Evolutionary conservation across 1,140 invertebrate genomes (phyloP), one percentile per base, ranked within the genome.

Genomic region (Drosophila watanabei): DNA sequence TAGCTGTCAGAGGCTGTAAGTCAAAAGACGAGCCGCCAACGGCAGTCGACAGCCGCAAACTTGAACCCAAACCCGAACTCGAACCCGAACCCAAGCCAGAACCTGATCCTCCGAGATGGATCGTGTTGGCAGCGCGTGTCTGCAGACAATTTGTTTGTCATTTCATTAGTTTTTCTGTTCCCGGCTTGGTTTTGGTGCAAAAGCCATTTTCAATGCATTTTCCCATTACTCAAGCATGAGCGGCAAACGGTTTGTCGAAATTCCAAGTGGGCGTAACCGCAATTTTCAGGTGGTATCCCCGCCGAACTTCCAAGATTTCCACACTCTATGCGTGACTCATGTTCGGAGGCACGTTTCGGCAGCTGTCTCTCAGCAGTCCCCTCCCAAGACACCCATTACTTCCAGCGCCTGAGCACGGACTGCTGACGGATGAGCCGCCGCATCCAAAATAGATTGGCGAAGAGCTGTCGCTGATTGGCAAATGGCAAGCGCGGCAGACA

Each of bases 61-160:
- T 61, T 61, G 64, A 79, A 70, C 63, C 73, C 60, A 56, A 76
- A 59, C 60, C 71, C 58, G 45, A 73, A 52, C 49, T 13, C 41
- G 16, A 56, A 16, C 32, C 4, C 20, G 33, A 75, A 32, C 13
- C 18, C 14, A 4, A 49, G 18, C 39, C 57, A 43, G 58, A 84
- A 85, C 78, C 79, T 86, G 82, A 86, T 84, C 72, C 46, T 59
- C 58, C 65, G 46, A 41, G 62, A 62, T 45, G 57, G 41, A 77
- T 62, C 72, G 71, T 84, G 75, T 87, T 69, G 59, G 70, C 46
- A 43, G 69, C 82, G 82, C 82, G 79, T 85, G 82, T 86, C 79
- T 82, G 66, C 60, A 49, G 76, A 78, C 85, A 87, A 87, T 87
- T 87, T 87, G 85, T 87, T 88, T 68, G 77, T 85, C 81, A 82